Conservation (phyloP, 1,140 invertebrate species). For the Aphaenogaster ashmeadi region DNA sequence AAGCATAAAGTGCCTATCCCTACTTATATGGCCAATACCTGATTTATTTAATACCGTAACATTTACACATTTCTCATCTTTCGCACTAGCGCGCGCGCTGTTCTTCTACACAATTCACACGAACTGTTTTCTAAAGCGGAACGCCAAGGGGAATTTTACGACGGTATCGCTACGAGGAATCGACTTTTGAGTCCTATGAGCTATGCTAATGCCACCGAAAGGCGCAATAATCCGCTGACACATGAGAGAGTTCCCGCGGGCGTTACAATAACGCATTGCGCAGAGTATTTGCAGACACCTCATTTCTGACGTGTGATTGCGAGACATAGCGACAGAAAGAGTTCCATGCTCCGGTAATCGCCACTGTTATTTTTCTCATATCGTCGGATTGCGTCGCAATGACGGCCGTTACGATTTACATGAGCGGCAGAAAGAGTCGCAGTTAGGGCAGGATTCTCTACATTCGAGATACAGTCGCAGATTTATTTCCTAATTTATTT, state of each 20-base stretch:
- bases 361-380: constrained; percentile 23
- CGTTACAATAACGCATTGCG: constrained; percentile 48
- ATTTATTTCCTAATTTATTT: constrained; percentile 23
- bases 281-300: constrained; percentile 20
- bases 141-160: neutral
- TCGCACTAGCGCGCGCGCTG: neutral
- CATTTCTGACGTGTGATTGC: constrained; percentile 31
- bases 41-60: neutral
- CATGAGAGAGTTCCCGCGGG: constrained; percentile 44
- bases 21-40: neutral
- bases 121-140: constrained; percentile 15
- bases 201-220: constrained; percentile 10
- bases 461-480: neutral
- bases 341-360: constrained; percentile 21
- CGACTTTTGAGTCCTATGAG: neutral
- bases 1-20: too few relatives aligned
- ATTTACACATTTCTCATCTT: neutral
- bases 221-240: constrained; percentile 34
- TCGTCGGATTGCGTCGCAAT: constrained; percentile 15
- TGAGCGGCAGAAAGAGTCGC: neutral
- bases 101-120: neutral
- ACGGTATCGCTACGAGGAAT: constrained; percentile 8
- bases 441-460: neutral
- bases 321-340: neutral
- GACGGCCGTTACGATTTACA: constrained; percentile 16